Evolutionary conservation across 2,888 invertebrate genomes (phyloP).

Genomic region (Galerucella nymphaeae): DNA sequence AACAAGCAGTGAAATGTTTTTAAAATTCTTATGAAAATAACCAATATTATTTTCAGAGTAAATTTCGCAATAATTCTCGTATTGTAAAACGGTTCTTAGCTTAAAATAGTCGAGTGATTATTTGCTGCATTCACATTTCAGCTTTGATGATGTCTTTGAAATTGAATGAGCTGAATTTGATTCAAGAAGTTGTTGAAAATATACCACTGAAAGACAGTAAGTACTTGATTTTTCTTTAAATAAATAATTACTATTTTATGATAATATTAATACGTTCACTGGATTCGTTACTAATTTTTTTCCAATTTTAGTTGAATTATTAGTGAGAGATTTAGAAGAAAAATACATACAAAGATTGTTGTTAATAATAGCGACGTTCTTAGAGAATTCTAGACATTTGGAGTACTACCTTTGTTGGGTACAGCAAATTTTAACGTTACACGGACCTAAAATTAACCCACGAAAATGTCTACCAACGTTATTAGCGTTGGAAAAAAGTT

Average conservation of each 20-base stretch:
- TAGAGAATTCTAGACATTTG: constrained; percentile 85
- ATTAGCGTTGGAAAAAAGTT: constrained; percentile 80
- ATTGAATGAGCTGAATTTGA: constrained; percentile 81
- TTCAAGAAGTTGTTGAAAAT: constrained; percentile 84
- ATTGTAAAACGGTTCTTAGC: too few species aligned
- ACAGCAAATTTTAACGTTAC: constrained; percentile 73
- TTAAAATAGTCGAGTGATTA: too few species aligned
- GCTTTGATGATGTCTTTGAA: constrained; percentile 89
- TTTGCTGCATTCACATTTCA: constrained; percentile 49
- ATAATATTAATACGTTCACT: neutral
- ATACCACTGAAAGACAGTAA: constrained; percentile 82
- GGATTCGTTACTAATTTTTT: neutral
- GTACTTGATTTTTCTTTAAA: constrained; percentile 53
- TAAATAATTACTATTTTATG: neutral
- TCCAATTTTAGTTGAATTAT: constrained; percentile 75
- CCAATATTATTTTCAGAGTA: too few species aligned
- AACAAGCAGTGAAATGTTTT: too few species aligned
- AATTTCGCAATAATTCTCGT: too few species aligned
- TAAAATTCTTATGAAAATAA: too few species aligned
- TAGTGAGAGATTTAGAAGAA: constrained; percentile 76
- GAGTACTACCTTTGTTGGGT: constrained; percentile 91
- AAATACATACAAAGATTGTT: constrained; percentile 82
- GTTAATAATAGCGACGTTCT: constrained; percentile 74
- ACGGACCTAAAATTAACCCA: constrained; percentile 69
- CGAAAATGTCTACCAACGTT: constrained; percentile 74